A percentile compares a stretch with the other conserved stretches of the same genome.
Conservation (phyloP, 2,888 invertebrate species). For the Papilio protenor region DNA sequence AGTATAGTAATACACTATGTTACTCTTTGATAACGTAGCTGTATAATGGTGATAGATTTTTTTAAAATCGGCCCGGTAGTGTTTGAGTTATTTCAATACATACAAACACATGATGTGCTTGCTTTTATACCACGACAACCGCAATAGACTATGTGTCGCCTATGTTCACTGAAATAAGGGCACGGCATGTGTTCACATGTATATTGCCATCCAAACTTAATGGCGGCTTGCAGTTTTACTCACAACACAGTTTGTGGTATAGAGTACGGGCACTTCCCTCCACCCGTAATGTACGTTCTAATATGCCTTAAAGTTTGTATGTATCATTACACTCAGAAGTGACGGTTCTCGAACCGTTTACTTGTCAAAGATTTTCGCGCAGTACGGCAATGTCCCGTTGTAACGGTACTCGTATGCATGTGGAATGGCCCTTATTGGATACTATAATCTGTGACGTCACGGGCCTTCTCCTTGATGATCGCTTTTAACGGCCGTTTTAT, state of each 20-base stretch:
- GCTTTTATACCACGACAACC: too few species aligned
- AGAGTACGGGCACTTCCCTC: too few species aligned
- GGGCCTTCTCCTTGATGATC: conserved; percentile 4
- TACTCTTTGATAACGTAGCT: too few species aligned
- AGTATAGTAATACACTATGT: too few species aligned
- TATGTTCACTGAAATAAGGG: background rate
- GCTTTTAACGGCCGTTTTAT: conserved; percentile 35
- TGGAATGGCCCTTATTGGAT: background rate
- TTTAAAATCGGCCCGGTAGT: too few species aligned
- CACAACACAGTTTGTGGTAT: too few species aligned
- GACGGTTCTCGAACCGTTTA: background rate
- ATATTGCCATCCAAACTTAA: background rate
- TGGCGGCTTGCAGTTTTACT: background rate
- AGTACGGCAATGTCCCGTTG: background rate
- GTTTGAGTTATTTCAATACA: too few species aligned
- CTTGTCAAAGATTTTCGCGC: background rate
- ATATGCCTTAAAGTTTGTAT: too few species aligned
- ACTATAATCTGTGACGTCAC: conserved; percentile 18
- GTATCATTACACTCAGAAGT: too few species aligned
- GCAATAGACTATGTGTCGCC: background rate
- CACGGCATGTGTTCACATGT: background rate
- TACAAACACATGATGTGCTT: too few species aligned
- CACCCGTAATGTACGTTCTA: too few species aligned
- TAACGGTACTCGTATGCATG: background rate
- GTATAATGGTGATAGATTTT: too few species aligned